Evolutionary conservation across 2,888 invertebrate species (phyloP), one percentile per base, ranked within the genome.

Genomic region (Cryptocheilus praepositus): DNA sequence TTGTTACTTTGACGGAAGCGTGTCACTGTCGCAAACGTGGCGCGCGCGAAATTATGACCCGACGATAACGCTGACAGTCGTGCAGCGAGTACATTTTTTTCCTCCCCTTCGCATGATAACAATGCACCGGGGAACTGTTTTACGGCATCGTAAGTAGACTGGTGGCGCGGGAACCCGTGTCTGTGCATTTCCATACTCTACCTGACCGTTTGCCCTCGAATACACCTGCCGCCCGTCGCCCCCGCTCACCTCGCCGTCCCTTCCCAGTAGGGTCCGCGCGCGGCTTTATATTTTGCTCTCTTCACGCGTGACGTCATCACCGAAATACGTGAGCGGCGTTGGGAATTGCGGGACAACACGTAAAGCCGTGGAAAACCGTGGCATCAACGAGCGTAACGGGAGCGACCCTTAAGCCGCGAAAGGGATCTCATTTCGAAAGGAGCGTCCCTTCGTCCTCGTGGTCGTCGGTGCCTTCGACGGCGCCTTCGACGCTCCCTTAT

Each of bases 261-360:
- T 11, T 28, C 25, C 8, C 2, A 60, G 58, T 67, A 74, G 73
- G 71, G 79, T 77, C 73, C 76, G 78, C 66, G 72, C 71, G 79
- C 76, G 77, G 83, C 85, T 87, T 88, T 86, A 87, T 87, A 87
- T 88, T 86, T 86, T 78, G 83, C 79, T 82, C 82, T 83, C 81
- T 84, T 86, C 84, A 87, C 82, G 87, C 88, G 88, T 88, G 88
- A 88, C 86, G 85, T 87, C 88, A 86, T 88, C 88, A 86, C 85
- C 72, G 84, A 77, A 85, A 86, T 88, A 88, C 88, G 88, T 88
- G 88, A 85, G 85, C 64, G 68, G 87, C 70, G 75, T 88, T 72
- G 72, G 57, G 61, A 83, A 82, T 81, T 69, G 64, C 60, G 65
- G 67, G 69, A 65, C 76, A 76, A 79, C 80, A 75, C 71, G 75